Conservation (phyloP, 2,888 invertebrate species). For the Ennomos fuscantarius region DNA sequence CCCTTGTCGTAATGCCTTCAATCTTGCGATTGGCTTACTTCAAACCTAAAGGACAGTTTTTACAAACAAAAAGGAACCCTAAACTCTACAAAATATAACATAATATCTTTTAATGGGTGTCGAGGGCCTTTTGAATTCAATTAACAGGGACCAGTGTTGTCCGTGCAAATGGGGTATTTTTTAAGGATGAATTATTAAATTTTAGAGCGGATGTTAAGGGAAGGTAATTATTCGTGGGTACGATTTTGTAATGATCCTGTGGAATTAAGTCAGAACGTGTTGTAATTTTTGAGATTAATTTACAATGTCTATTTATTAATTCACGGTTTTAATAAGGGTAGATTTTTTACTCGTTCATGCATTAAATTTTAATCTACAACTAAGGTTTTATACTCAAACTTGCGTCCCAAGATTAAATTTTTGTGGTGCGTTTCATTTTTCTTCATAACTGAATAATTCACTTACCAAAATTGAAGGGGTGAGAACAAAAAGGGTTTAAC, state of each 20-base stretch:
- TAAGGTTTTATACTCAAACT: no score
- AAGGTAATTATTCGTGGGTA: conserved; percentile 13
- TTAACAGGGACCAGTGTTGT: conserved; percentile 29
- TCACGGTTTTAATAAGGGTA: no score
- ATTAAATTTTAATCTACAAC: no score
- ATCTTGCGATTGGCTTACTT: conserved; percentile 37
- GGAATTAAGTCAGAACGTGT: background rate
- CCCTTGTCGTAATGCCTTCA: conserved; percentile 38
- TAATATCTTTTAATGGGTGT: conserved; percentile 17
- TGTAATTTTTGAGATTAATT: conserved; percentile 5
- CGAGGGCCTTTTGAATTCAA: conserved; percentile 29
- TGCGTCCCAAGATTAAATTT: no score
- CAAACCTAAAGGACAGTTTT: conserved; percentile 10
- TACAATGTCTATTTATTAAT: background rate
- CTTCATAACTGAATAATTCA: no score
- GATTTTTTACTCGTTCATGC: no score
- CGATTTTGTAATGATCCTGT: conserved; percentile 9
- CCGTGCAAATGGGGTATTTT: conserved; percentile 25
- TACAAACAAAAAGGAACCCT: conserved; percentile 14
- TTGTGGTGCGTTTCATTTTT: no score
- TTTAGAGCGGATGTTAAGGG: conserved; percentile 21
- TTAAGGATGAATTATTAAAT: conserved; percentile 24
- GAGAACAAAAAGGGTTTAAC: no score
- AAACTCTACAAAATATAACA: background rate
- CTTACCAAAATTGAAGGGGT: no score